Base-by-base conservation (phyloP, 2,797 vertebrate species). In the Acanthurus tractus region DNA sequence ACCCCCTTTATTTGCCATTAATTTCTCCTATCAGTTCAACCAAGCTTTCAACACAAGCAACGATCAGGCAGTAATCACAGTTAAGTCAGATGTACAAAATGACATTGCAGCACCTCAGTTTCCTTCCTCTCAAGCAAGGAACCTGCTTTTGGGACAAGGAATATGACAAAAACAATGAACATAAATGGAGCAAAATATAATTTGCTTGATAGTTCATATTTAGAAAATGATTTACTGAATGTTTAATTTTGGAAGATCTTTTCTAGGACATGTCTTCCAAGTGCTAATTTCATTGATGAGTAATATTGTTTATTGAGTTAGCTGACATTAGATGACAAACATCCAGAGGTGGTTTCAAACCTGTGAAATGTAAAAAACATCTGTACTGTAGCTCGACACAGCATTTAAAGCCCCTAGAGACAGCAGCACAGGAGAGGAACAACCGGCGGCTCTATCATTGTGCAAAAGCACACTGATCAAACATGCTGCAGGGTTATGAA, bases 401-500 rank as follows among this genome's bases (percentile, higher is more conserved):
- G 29, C 70, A 38, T 29, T 62, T 46, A 1, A 66, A 46, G 11
- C 20, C 22, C 55, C 58, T 2, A 40, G 36, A 70, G 58, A 29
- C 45, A 15, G 4, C 17, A 3, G 59, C 63, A 36, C 62, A 34
- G 45, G 63, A 62, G 80, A 79, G 52, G 64, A 62, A 67, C 50
- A 59, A 67, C 42, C 69, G 45, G 50, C 20, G 38, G 38, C 70
- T 59, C 44, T 36, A 25, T 74, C 56, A 0, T 63, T 17, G 73
- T 59, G 69, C n/a, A 17, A 74, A 74, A 72, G 81, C 74, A 74
- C 38, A 4, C 78, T 57, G 74, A 70, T 75, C 75, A 76, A 77
- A 80, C 73, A 64, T 25, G 11, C 70, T 20, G 70, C 64, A 54
- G 76, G 57, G 36, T 73, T 49, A 56, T 64, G 62, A 76, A 36